Evolutionary conservation across 2,888 invertebrate genomes (phyloP), one percentile per base, ranked within the genome.

Genomic region (Chloromyia formosa): DNA sequence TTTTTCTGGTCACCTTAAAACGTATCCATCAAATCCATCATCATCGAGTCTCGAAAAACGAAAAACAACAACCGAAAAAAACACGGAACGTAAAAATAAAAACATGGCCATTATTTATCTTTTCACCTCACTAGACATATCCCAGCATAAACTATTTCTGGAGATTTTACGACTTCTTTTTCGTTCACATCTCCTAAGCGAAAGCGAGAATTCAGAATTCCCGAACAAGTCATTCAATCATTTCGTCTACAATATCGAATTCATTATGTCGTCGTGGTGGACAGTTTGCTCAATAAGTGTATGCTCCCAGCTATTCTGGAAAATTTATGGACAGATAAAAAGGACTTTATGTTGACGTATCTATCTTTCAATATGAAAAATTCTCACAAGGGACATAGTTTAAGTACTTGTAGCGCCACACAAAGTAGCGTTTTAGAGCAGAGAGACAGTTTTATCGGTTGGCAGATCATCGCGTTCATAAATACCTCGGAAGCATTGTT

Each of bases 321-420:
- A 62, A 62, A 62, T 62, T 62, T 62, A 62, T 62, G 40, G 18
- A 62, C 16, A 62, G 23, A 61, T 22, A 62, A 62, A 40, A 62
- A 3, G 16, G 40, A 62, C 14, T 62, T 35, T 40, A 62, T 23
- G 62, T 62, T 40, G 62, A 62, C 62, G 40, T 35, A 62, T 40
- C 40, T 62, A 40, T 40, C 16, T 35, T 16, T 23, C 62, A 62
- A 62, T 62, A 62, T 40, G 62, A 62, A 40, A 7, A 62, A 62
- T 40, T 62, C 18, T 40, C 40, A 27, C 62, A 62, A 62, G 62
- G 2, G 12, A 49, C 49, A 49, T 49, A 35, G 27, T 35, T 35
- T 35, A 35, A 2, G 7, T 35, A 35, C 27, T 4, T 35, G 27
- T 35, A 35, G 27, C 27, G 27, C 27, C 27, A 35, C 27, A 35